phyloP scores from a whole-genome alignment of 2,888 invertebrate species.

The Drosophila ustulata region DNA sequence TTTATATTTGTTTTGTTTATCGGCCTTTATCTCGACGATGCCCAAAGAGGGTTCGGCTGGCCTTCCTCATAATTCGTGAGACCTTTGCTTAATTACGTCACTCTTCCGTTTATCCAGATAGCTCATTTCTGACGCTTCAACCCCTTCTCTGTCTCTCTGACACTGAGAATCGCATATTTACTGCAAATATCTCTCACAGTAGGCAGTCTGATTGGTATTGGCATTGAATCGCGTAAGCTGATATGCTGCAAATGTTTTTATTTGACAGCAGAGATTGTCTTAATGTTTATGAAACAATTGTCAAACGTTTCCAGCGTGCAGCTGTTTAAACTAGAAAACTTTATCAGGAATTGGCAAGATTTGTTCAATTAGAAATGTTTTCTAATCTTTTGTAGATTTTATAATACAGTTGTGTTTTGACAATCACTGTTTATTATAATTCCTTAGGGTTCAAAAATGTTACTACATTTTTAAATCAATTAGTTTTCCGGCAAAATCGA shows the following conservation, averaged over 20 bases:
- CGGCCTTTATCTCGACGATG: constrained; percentile 29
- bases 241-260: constrained; percentile 9
- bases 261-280: background rate
- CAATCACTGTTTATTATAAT: too few species aligned
- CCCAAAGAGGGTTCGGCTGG: constrained; percentile 39
- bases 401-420: too few species aligned
- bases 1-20: constrained; percentile 49
- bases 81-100: constrained; percentile 68
- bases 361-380: background rate
- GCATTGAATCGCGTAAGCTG: constrained; percentile 12
- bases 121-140: constrained; percentile 4
- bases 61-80: constrained; percentile 34
- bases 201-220: constrained; percentile 5
- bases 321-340: background rate
- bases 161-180: constrained; percentile 8
- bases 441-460: too few species aligned
- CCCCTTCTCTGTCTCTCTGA: constrained; percentile 31
- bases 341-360: background rate
- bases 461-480: too few species aligned
- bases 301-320: constrained; percentile 14
- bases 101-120: constrained; percentile 33
- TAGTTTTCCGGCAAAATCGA: too few species aligned
- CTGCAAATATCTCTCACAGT: background rate
- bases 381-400: background rate
- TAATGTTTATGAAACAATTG: constrained; percentile 19